phyloP scores from a whole-genome alignment of 2,797 vertebrate genomes.

The Hippoglossus hippoglossus region DNA sequence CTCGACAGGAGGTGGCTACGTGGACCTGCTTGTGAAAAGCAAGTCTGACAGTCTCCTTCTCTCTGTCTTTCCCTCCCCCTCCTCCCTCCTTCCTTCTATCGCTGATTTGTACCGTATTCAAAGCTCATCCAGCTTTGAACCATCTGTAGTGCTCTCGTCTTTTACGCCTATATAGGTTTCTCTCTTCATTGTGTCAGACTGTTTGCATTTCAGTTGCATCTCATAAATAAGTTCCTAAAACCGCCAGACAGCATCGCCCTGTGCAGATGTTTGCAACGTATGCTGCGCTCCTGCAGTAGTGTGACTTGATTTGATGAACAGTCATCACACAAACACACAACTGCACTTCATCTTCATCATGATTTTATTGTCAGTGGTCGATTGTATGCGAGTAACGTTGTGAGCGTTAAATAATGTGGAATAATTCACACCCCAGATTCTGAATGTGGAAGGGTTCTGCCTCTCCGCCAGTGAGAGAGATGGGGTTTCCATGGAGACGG shows the following conservation, averaged over 20 bases:
- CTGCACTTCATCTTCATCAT: constrained; percentile 27
- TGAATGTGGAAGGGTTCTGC: constrained; percentile 72
- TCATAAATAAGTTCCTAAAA: constrained; percentile 4
- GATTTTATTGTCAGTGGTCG: constrained; percentile 27
- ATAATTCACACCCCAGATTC: constrained; percentile 71
- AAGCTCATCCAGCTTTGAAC: constrained; percentile 52
- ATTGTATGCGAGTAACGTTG: constrained; percentile 39
- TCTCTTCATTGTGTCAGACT: constrained; percentile 27
- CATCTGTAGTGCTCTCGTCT: constrained; percentile 36
- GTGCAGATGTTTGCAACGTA: constrained; percentile 20
- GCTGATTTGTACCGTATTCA: constrained; percentile 52
- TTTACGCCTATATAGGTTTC: constrained; percentile 17
- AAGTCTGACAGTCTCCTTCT: constrained; percentile 74
- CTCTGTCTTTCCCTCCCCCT: constrained; percentile 35
- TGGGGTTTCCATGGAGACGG: constrained; percentile 85
- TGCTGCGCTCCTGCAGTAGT: constrained; percentile 1
- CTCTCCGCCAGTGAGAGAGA: constrained; percentile 77
- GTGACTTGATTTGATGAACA: constrained; percentile 21
- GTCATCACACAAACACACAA: constrained; percentile 2
- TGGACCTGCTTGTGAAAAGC: constrained; percentile 77
- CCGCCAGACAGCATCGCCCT: constrained; percentile 10
- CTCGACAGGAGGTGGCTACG: constrained; percentile 79
- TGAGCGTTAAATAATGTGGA: constrained; percentile 60
- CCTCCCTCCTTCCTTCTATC: constrained; percentile 36
- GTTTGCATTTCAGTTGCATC: background rate